Evolutionary conservation across 1,140 invertebrate genomes (phyloP), one percentile per base, ranked within the genome.

Genomic region (Drosophila murphyi): DNA sequence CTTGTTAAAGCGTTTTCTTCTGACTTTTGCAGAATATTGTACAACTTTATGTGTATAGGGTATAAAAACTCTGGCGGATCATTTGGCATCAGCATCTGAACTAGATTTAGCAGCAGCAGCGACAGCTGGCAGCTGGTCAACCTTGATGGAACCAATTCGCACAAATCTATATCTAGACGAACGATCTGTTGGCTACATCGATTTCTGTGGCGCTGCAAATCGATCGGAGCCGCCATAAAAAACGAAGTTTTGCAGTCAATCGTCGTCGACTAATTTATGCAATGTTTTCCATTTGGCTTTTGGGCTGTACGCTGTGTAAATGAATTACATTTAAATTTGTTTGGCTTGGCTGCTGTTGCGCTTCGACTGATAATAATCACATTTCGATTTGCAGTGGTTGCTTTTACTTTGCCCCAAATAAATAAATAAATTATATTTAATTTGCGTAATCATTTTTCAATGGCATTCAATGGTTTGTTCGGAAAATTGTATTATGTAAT

Each of bases 321-420:
- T 88, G 77, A 88, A 88, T 88, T 87, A 88, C 73, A 88, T 82
- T 78, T 62, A 83, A 88, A 88, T 87, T 88, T 47, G 79, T 78
- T 71, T 59, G 39, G 47, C 59, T 83, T 54, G 65, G 70, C 70
- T 75, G 39, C 20, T 20, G n/a, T n/a, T 43, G 79, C 69, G 79
- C 79, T 74, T 62, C 31, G 45, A 71, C 34, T 60, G 83, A 88
- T 88, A 88, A 80, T 73, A 78, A 89, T 89, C 85, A 39, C 70
- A 63, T 82, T 76, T 77, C 63, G 48, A 67, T 76, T 72, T 73
- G 29, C 61, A 59, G 34, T 82, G 29, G 41, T 71, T 39, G 68
- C 65, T 80, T 82, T 87, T 88, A 88, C 80, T 83, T 72, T 64
- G 61, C 62, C 51, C 5, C 20, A 59, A 32, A 32, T 50, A 70